These are phyloP conservation scores for Omphaloscelis lunosa DNA, from an alignment of 2,888 invertebrate species.

Conservation along the genomic window DNA sequence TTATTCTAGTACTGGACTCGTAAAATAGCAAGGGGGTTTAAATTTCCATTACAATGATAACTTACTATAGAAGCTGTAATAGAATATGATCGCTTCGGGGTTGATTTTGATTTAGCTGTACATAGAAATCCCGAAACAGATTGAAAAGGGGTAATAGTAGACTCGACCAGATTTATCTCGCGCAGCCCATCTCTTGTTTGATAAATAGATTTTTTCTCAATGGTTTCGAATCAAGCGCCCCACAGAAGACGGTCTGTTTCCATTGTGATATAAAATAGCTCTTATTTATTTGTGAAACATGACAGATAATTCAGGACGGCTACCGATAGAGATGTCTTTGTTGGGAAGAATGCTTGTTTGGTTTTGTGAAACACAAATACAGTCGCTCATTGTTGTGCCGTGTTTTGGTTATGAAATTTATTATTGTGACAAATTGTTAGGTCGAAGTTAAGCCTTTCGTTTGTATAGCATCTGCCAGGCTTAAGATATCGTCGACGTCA, in stretches of 20 bases:
- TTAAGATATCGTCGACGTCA: conserved; percentile 73
- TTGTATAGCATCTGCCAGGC: conserved; percentile 78
- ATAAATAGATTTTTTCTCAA: conserved; percentile 87
- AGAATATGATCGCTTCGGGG: conserved; percentile 65
- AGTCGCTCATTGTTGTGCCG: conserved; percentile 79
- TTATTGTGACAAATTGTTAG: conserved; percentile 89
- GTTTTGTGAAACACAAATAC: conserved; percentile 84
- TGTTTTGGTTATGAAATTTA: conserved; percentile 89
- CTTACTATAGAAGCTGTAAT: conserved; percentile 58
- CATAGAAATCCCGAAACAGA: conserved; percentile 72
- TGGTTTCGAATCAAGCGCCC: conserved; percentile 81
- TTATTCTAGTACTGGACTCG: conserved; percentile 9
- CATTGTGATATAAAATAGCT: conserved; percentile 87
- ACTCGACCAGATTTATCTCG: conserved; percentile 83
- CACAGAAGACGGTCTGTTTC: conserved; percentile 79
- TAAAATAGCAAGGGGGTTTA: conserved; percentile 52
- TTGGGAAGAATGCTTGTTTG: conserved; percentile 84
- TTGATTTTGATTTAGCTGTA: conserved; percentile 67
- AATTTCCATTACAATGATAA: conserved; percentile 60
- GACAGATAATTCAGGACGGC: conserved; percentile 87
- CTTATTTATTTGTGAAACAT: conserved; percentile 89
- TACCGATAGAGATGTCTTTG: conserved; percentile 89
- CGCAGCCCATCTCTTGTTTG: conserved; percentile 85
- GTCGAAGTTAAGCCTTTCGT: conserved; percentile 84
- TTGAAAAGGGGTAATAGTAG: conserved; percentile 88